Conservation (phyloP, 2,888 invertebrate species). For the Polietes domitor region DNA sequence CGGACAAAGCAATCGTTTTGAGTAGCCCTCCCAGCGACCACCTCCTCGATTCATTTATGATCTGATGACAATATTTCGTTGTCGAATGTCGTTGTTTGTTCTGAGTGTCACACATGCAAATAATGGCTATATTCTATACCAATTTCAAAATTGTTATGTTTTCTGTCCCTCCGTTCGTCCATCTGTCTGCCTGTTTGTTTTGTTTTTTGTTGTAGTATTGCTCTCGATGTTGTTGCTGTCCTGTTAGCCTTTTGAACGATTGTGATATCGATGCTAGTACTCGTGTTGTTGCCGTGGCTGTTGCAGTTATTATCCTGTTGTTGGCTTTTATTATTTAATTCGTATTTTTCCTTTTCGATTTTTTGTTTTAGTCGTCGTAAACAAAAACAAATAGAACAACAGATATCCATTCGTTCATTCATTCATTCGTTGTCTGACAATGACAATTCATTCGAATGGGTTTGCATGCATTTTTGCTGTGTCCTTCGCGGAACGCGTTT, state of each 20-base stretch:
- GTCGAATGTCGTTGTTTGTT: conserved; percentile 35
- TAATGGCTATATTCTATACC: conserved; percentile 75
- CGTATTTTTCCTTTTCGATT: conserved; percentile 14
- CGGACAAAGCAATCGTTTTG: background rate
- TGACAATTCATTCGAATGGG: conserved; percentile 62
- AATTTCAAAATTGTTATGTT: conserved; percentile 39
- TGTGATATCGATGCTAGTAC: conserved; percentile 68
- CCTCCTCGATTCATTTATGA: conserved; percentile 33
- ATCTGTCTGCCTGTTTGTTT: background rate
- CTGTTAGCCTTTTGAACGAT: conserved; percentile 35
- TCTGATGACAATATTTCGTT: conserved; percentile 36
- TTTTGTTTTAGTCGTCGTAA: background rate
- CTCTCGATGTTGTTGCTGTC: conserved; percentile 20
- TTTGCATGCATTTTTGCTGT: conserved; percentile 43
- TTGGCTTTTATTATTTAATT: conserved; percentile 34
- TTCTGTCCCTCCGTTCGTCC: conserved; percentile 29
- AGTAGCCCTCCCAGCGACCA: background rate
- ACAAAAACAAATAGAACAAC: conserved; percentile 7
- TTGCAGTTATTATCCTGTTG: conserved; percentile 73
- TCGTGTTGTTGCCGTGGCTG: conserved; percentile 47
- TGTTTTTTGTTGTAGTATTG: too few relatives aligned
- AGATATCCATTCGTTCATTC: too few relatives aligned
- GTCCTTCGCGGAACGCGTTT: background rate
- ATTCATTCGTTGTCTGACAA: conserved; percentile 63
- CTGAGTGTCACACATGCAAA: conserved; percentile 78